Conservation (phyloP, 1,140 invertebrate species). For the Rhysida immarginata region DNA sequence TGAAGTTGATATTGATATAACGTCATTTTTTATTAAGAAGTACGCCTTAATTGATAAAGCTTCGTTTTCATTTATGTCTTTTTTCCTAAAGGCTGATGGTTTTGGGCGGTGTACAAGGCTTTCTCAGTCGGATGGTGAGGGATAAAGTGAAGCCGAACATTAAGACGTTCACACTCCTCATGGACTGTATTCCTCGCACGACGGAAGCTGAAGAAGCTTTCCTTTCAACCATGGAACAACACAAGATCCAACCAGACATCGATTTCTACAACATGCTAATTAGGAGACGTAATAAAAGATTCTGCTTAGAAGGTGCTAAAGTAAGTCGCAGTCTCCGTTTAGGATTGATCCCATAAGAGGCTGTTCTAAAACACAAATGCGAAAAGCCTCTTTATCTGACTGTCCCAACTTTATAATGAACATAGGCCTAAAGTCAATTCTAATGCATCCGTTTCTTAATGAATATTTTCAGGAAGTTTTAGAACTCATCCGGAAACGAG, state of each 20-base stretch:
- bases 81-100: constrained; percentile 57
- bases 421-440: constrained; percentile 9
- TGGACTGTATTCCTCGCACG: constrained; percentile 51
- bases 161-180: constrained; percentile 58
- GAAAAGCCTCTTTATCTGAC: no score
- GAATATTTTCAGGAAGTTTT: constrained; percentile 40
- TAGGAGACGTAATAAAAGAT: constrained; percentile 50
- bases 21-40: no score
- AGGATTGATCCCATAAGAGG: no score
- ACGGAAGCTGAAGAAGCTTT: constrained; percentile 46
- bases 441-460: constrained; percentile 7
- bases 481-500: constrained; percentile 39
- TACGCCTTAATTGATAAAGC: no score
- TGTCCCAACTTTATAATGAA: no score
- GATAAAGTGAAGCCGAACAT: constrained; percentile 51
- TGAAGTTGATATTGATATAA: no score
- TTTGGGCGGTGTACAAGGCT: constrained; percentile 59
- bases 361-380: constrained; percentile 12
- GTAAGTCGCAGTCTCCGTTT: no score
- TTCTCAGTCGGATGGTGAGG: constrained; percentile 51
- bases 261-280: constrained; percentile 77
- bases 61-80: no score
- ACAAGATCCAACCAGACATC: constrained; percentile 48
- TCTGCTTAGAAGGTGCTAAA: constrained; percentile 46
- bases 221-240: constrained; percentile 39